Evolutionary conservation across 2,888 invertebrate species (phyloP), one percentile per base, ranked within the genome.

Genomic region (Zygothrica quintamaculata): DNA sequence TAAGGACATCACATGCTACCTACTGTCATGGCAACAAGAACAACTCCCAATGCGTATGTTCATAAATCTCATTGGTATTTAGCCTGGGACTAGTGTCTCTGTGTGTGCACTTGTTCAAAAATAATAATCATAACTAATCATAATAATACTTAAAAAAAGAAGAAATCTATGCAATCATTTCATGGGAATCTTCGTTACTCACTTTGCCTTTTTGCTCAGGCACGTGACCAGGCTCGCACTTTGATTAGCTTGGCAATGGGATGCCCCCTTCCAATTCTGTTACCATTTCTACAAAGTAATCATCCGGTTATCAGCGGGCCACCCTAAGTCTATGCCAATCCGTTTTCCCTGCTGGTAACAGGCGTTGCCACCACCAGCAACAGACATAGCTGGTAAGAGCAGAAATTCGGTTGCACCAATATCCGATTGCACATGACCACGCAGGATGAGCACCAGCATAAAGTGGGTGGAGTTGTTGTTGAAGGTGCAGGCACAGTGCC

Each of bases 181-280:
- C 79, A 74, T 86, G 79, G 69, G 79, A 79, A 87, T 76, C 64
- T 70, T 65, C 34, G 64, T 48, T 48, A 50, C 65, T 62, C 59
- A 55, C 57, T 60, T 71, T 60, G 51, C 12, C 61, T 55, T 57
- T 59, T 61, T 51, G 53, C 50, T 65, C 33, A 39, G 89, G 67
- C 88, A 88, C 88, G 89, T 87, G 88, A 64, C 81, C 75, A 57
- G 34, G 71, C 59, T 81, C 80, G 88, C 89, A 76, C 77, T 85
- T 73, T 88, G 89, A 89, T 88, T 88, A 89, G 85, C 64, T 51
- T 44, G 72, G 65, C 55, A 53, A 40, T 39, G 37, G 36, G 31
- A 44, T 29, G 25, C 7, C 43, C 42, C 29, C 13, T 53, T 16
- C 22, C 64, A 34, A 8, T 50, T 31, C 12, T 34, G 9, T 15